Conservation (phyloP, 2,797 vertebrate genomes). For the Triplophysa yarkandensis region DNA sequence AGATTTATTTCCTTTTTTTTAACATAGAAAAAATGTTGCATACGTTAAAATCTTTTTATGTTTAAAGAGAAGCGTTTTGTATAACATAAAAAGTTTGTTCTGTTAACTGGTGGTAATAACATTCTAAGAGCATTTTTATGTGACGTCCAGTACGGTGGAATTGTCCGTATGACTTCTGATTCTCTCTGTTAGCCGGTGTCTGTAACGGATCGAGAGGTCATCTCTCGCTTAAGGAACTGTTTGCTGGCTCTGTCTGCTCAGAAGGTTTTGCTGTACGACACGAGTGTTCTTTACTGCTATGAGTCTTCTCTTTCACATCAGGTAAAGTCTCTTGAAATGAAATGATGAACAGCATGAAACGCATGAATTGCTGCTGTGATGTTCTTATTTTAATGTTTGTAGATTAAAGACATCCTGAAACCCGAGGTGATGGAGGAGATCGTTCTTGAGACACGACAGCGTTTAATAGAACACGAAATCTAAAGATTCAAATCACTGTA, state of each 20-base stretch:
- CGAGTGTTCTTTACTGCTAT: slow-evolving; percentile 95
- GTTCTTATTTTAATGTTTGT: slow-evolving; percentile 23
- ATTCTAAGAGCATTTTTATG: too few relatives aligned
- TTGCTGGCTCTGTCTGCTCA: slow-evolving; percentile 84
- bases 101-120: too few relatives aligned
- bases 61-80: too few relatives aligned
- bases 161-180: too few relatives aligned
- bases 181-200: slow-evolving; percentile 81
- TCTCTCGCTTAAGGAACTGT: slow-evolving; percentile 94
- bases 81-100: too few relatives aligned
- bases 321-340: slow-evolving; percentile 74
- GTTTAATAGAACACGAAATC: slow-evolving; percentile 87
- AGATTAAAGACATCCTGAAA: slow-evolving; percentile 97
- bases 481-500: slow-evolving; percentile 63
- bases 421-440: slow-evolving; percentile 93
- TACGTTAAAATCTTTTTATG: too few relatives aligned
- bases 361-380: too few relatives aligned
- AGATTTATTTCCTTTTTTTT: too few relatives aligned
- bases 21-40: too few relatives aligned
- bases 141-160: too few relatives aligned
- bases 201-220: slow-evolving; percentile 90
- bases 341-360: not conserved
- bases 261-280: slow-evolving; percentile 90
- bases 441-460: slow-evolving; percentile 89
- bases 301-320: slow-evolving; percentile 89